Evolutionary conservation across 2,113 vertebrate species (phyloP).

Genomic region (Malaclemys terrapin): DNA sequence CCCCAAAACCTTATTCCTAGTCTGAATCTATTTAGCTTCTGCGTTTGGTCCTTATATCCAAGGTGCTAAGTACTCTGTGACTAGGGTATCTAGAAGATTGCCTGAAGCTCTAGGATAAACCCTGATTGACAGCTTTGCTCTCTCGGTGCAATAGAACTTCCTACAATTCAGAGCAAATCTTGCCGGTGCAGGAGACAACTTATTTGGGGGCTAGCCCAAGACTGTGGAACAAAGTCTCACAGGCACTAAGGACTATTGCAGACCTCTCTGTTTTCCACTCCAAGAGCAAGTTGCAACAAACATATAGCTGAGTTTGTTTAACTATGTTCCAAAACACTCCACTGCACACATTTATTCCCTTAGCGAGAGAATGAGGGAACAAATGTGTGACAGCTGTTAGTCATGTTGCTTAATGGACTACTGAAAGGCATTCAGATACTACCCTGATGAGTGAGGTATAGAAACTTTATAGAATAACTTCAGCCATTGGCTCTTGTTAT

Average conservation of each 20-base stretch:
- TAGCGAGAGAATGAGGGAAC: not conserved
- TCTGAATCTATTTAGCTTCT: no score
- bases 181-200: not conserved
- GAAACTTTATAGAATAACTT: not conserved
- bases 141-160: not conserved
- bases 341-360: not conserved
- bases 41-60: not conserved
- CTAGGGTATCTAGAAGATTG: accelerated
- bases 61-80: accelerated
- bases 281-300: no score
- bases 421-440: not conserved
- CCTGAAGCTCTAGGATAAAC: not conserved
- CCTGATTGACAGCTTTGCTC: accelerated
- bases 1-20: no score
- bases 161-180: not conserved
- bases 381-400: not conserved
- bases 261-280: not conserved
- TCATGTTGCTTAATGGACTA: not conserved
- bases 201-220: not conserved
- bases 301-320: no score
- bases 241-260: not conserved
- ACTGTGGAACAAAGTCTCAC: no score
- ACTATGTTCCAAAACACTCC: not conserved
- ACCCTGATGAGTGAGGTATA: not conserved
- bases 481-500: not conserved